A percentile compares a stretch with the other conserved stretches of the same genome.
These are phyloP conservation scores for Cotesia chilonis DNA, from an alignment of 1,140 invertebrate genomes.

Conservation along the genomic window DNA sequence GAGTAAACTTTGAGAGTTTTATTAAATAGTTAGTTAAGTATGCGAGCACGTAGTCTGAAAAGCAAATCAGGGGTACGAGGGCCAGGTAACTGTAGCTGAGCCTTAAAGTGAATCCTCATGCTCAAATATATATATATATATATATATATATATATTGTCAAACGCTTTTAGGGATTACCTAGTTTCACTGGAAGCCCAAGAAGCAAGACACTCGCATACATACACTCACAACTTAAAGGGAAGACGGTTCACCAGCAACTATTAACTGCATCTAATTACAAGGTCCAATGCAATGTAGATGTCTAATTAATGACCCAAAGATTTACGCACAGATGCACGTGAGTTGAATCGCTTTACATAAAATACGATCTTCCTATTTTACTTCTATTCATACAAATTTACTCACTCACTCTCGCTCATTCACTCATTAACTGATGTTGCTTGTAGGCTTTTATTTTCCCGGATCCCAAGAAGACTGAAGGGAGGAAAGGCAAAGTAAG, in stretches of 20 bases:
- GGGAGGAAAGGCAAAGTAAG: too few species aligned
- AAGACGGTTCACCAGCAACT: constrained; percentile 47
- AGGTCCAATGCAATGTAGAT: constrained; percentile 62
- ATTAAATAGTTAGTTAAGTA: constrained; percentile 54
- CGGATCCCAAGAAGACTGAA: too few species aligned
- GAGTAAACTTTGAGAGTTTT: constrained; percentile 30
- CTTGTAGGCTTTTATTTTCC: not conserved
- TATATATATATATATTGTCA: constrained; percentile 39
- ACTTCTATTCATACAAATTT: not conserved
- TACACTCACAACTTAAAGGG: too few species aligned
- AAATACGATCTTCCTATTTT: constrained; percentile 49
- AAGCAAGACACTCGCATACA: constrained; percentile 43
- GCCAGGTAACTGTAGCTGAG: constrained; percentile 50
- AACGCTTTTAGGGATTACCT: constrained; percentile 52
- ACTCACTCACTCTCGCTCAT: not conserved
- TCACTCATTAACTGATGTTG: not conserved
- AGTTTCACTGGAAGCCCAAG: constrained; percentile 59
- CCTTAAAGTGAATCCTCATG: constrained; percentile 39
- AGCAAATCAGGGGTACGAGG: constrained; percentile 52
- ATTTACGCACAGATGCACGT: constrained; percentile 63
- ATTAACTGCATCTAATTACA: constrained; percentile 67
- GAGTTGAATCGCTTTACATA: constrained; percentile 60
- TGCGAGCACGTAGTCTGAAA: constrained; percentile 47
- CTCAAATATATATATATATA: not conserved
- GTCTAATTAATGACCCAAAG: constrained; percentile 63